These are phyloP conservation scores for Felis catus DNA, from an alignment of 2,113 vertebrate genomes.

Conservation along the genomic window DNA sequence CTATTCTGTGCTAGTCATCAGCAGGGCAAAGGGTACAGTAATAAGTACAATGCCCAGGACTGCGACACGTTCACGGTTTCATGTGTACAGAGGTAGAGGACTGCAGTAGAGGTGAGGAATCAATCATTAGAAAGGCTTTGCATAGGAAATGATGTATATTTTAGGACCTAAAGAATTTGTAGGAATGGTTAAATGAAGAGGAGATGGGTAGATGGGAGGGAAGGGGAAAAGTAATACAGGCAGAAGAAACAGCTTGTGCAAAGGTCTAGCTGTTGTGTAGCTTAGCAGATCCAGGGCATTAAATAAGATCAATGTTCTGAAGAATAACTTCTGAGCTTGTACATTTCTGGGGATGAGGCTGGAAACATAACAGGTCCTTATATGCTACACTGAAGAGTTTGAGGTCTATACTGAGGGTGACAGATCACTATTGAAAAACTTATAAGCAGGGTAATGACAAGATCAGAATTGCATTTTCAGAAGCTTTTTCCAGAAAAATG, in stretches of 20 bases:
- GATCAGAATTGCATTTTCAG: background rate
- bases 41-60: background rate
- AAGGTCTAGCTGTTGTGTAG: background rate
- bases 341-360: background rate
- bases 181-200: background rate
- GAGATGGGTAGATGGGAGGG: background rate
- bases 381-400: background rate
- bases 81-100: background rate
- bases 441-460: background rate
- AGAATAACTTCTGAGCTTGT: background rate
- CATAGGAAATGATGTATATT: background rate
- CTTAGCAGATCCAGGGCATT: background rate
- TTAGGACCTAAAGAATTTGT: background rate
- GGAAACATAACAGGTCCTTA: background rate
- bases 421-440: background rate
- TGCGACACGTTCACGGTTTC: background rate
- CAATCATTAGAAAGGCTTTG: background rate
- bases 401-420: background rate
- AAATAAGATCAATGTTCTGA: background rate
- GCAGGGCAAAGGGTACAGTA: background rate
- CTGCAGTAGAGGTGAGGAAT: background rate
- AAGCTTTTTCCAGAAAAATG: background rate
- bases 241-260: background rate
- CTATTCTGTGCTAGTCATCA: background rate
- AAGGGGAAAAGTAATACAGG: background rate